A percentile compares a stretch with the other conserved stretches of the same genome.
Conservation (phyloP, 2,888 invertebrate species). For the Saturnia pavonia region DNA sequence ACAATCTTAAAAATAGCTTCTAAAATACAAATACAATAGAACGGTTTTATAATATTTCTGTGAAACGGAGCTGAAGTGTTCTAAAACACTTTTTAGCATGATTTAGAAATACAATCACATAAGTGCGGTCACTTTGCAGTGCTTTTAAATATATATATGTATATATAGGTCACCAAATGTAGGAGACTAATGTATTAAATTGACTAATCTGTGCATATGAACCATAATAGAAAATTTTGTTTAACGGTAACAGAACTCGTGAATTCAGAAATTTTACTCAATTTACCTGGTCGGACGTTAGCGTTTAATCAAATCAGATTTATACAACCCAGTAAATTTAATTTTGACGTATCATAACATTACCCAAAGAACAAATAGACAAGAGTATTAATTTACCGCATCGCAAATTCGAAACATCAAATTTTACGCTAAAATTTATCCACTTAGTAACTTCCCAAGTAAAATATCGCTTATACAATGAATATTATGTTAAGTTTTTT, state of each 20-base stretch:
- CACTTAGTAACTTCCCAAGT: not conserved
- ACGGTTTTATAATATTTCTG: too few species aligned
- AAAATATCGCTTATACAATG: not conserved
- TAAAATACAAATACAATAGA: too few species aligned
- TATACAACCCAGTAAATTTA: not conserved
- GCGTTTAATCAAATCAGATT: not conserved
- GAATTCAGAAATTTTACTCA: not conserved
- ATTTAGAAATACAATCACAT: too few species aligned
- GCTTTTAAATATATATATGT: too few species aligned
- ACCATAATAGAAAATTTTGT: not conserved
- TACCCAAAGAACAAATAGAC: not conserved
- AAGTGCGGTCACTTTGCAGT: too few species aligned
- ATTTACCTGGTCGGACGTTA: not conserved
- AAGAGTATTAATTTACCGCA: not conserved
- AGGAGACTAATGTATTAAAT: too few species aligned
- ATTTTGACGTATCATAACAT: not conserved
- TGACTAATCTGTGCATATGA: too few species aligned
- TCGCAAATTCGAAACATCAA: not conserved
- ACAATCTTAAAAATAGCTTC: too few species aligned
- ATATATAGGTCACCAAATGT: too few species aligned
- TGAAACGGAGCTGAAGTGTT: too few species aligned
- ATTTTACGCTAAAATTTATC: slow-evolving; percentile 1
- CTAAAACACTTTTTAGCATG: too few species aligned
- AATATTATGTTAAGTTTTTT: slow-evolving; percentile 14
- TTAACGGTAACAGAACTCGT: not conserved